phyloP scores from a whole-genome alignment of 2,797 vertebrate species.

The Ctenosaura bakeri region DNA sequence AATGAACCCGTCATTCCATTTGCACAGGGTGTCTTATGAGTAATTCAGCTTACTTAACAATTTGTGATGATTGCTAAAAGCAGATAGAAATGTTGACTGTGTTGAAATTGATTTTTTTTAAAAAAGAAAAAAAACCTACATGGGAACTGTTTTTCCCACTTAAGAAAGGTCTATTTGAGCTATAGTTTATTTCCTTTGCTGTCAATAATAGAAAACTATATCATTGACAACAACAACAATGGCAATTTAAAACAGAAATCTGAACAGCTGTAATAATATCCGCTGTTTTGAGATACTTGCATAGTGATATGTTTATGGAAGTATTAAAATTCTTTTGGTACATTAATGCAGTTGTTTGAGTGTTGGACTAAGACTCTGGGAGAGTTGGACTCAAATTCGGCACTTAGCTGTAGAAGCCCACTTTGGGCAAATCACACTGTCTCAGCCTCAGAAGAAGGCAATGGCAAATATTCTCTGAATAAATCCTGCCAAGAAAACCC shows the following conservation, averaged over 20 bases:
- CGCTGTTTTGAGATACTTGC: background rate
- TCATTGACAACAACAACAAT: background rate
- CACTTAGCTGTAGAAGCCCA: no score
- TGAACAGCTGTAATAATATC: background rate
- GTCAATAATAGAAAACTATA: background rate
- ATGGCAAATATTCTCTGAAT: no score
- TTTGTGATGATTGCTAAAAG: slow-evolving; percentile 1
- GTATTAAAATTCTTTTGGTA: background rate
- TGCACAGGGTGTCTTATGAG: background rate
- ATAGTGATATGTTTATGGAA: background rate
- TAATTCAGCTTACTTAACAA: background rate
- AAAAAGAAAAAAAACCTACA: background rate
- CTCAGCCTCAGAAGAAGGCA: no score
- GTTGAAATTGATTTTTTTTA: background rate
- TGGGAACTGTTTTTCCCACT: background rate
- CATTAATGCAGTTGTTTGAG: no score
- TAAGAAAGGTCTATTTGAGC: background rate
- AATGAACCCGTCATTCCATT: slow-evolving; percentile 7
- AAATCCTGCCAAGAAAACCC: no score
- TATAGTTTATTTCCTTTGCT: slow-evolving; percentile 24
- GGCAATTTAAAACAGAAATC: background rate
- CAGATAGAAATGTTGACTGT: background rate
- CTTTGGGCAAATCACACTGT: no score
- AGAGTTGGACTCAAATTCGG: no score
- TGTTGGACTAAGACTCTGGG: no score